A percentile compares a stretch with the other conserved stretches of the same genome.
Conservation (phyloP, 2,888 invertebrate genomes). For the Gasteruption jaculator region DNA sequence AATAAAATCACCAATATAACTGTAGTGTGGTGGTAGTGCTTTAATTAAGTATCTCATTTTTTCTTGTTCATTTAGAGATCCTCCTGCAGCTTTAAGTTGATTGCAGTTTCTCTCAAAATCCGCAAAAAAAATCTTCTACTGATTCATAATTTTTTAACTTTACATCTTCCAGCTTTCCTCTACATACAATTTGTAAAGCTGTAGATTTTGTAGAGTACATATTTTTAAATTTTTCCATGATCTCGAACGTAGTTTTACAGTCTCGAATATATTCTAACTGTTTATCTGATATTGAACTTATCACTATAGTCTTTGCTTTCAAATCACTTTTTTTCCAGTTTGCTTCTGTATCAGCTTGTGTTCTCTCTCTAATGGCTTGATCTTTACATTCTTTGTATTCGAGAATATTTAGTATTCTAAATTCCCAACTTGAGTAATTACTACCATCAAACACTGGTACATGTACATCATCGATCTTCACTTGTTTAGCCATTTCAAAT, state of each 20-base stretch:
- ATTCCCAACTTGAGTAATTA: slow-evolving; percentile 21
- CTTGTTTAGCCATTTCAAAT: slow-evolving; percentile 14
- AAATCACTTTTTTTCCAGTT: slow-evolving; percentile 19
- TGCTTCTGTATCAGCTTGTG: slow-evolving; percentile 4
- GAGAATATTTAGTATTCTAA: slow-evolving; percentile 16
- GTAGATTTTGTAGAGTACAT: slow-evolving; percentile 22
- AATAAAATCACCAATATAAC: background rate
- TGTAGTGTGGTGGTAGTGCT: background rate
- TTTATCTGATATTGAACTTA: slow-evolving; percentile 19
- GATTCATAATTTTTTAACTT: slow-evolving; percentile 22
- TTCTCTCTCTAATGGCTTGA: slow-evolving; percentile 13
- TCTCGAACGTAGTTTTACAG: slow-evolving; percentile 15
- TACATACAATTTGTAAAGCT: slow-evolving; percentile 21
- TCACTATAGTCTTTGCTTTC: slow-evolving; percentile 21
- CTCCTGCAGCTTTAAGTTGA: slow-evolving; percentile 1
- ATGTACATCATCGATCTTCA: slow-evolving; percentile 16
- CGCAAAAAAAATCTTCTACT: slow-evolving; percentile 17
- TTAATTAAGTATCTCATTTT: background rate
- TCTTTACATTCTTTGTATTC: slow-evolving; percentile 21
- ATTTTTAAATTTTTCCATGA: slow-evolving; percentile 19
- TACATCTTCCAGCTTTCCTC: slow-evolving; percentile 20
- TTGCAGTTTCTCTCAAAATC: background rate
- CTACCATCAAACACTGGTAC: slow-evolving; percentile 19
- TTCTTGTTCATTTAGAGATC: background rate
- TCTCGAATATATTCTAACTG: slow-evolving; percentile 21